Conservation (phyloP, 1,140 invertebrate genomes). For the Lordiphosa collinella region DNA sequence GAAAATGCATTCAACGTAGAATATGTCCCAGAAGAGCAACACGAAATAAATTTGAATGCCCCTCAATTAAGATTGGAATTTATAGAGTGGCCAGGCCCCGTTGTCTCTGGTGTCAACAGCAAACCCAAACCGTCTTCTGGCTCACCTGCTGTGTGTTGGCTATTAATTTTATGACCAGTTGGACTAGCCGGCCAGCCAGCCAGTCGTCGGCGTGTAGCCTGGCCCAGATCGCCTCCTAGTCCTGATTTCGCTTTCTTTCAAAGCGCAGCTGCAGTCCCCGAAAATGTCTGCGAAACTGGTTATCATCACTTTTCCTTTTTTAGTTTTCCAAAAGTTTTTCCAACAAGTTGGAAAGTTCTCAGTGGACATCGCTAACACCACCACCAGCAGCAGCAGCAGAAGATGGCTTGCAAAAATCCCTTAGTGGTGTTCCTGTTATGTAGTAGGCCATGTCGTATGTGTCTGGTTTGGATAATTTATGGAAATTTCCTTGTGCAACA, state of each 20-base stretch:
- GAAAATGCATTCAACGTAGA: constrained; percentile 48
- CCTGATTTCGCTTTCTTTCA: constrained; percentile 67
- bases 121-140: constrained; percentile 14
- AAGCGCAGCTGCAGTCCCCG: constrained; percentile 7
- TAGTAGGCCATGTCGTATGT: constrained; percentile 20
- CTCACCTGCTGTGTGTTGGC: constrained; percentile 50
- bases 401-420: neutral
- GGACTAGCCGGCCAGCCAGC: constrained; percentile 17
- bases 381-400: constrained; percentile 7
- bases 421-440: neutral
- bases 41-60: constrained; percentile 55
- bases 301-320: constrained; percentile 65
- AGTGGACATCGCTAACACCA: constrained; percentile 1
- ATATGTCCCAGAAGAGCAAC: constrained; percentile 25
- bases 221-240: constrained; percentile 52
- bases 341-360: constrained; percentile 74
- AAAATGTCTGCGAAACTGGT: constrained; percentile 48
- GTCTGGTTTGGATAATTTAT: constrained; percentile 36
- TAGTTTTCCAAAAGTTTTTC: constrained; percentile 10
- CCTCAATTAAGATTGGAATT: constrained; percentile 65
- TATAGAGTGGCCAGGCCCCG: constrained; percentile 31
- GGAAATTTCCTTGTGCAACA: constrained; percentile 36
- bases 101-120: constrained; percentile 29
- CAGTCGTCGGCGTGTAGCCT: constrained; percentile 12
- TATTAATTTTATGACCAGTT: constrained; percentile 40